Conservation (phyloP, 2,888 invertebrate species). For the Cataglyphis livida region DNA sequence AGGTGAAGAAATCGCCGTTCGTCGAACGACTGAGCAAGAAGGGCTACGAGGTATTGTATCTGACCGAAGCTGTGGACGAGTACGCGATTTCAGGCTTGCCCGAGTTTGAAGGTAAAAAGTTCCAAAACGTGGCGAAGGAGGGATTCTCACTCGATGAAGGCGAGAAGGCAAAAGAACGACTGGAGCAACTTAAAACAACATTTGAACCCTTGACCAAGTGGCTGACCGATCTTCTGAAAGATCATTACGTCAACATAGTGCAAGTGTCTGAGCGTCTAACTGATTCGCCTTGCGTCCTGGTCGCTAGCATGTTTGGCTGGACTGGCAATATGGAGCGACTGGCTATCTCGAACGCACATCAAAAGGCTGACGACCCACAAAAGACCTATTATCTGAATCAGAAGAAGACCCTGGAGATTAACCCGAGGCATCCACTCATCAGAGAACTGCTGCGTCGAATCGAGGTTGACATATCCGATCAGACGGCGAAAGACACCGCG, state of each 20-base stretch:
- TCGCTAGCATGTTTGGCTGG: slow-evolving; percentile 99
- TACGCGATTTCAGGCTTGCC: slow-evolving; percentile 98
- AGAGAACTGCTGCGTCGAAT: slow-evolving; percentile 95
- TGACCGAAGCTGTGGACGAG: slow-evolving; percentile 99
- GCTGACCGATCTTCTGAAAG: slow-evolving; percentile 94
- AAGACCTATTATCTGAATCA: slow-evolving; percentile 95
- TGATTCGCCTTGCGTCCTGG: slow-evolving; percentile 97
- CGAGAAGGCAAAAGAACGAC: slow-evolving; percentile 88
- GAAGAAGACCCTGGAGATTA: slow-evolving; percentile 98
- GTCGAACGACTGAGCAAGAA: slow-evolving; percentile 97
- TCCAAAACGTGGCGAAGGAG: slow-evolving; percentile 99
- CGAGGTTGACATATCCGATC: slow-evolving; percentile 91
- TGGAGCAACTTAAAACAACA: slow-evolving; percentile 91
- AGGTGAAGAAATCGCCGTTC: slow-evolving; percentile 97
- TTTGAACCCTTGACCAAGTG: slow-evolving; percentile 97
- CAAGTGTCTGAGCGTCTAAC: slow-evolving; percentile 94
- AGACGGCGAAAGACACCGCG: slow-evolving; percentile 93
- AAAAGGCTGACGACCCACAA: slow-evolving; percentile 97
- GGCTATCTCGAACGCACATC: slow-evolving; percentile 97
- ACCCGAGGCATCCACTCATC: slow-evolving; percentile 98
- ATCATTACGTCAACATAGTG: slow-evolving; percentile 90
- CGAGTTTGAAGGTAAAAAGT: slow-evolving; percentile 99
- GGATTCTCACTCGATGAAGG: slow-evolving; percentile 95
- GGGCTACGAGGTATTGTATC: slow-evolving; percentile 97
- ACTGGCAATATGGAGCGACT: slow-evolving; percentile 99